These are phyloP conservation scores for Aurelia aurita complex sp. Pacific DNA, from an alignment of 30 jellyfish, hydroid and myxozoan genomes.

Conservation along the genomic window DNA sequence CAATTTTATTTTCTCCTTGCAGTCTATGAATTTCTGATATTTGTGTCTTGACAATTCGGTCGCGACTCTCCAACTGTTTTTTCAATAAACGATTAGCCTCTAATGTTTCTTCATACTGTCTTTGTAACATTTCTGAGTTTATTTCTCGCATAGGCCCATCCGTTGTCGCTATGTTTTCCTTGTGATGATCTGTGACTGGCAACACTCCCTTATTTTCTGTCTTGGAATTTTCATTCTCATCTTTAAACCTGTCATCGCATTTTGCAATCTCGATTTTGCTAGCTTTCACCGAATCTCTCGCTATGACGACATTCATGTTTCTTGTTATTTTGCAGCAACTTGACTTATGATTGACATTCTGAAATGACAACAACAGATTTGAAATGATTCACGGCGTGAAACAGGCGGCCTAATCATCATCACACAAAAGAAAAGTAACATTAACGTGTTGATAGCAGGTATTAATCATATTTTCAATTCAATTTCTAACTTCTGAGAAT, in stretches of 20 bases:
- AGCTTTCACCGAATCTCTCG: slow-evolving; percentile 54
- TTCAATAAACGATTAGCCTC: slow-evolving; percentile 33
- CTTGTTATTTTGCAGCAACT: neutral
- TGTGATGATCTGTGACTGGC: slow-evolving; percentile 4
- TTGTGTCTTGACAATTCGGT: slow-evolving; percentile 36
- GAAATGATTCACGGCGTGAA: too few species aligned
- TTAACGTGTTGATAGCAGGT: too few species aligned
- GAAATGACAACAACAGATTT: neutral
- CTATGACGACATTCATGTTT: slow-evolving; percentile 48
- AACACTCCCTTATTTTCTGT: neutral
- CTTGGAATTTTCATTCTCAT: neutral
- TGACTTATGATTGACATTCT: neutral
- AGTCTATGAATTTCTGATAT: slow-evolving; percentile 60
- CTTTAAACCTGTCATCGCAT: neutral
- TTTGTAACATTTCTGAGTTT: neutral
- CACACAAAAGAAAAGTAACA: too few species aligned
- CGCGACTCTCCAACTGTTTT: slow-evolving; percentile 57
- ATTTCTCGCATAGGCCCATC: slow-evolving; percentile 47
- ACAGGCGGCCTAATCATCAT: too few species aligned
- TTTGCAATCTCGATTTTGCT: slow-evolving; percentile 24
- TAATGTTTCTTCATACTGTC: slow-evolving; percentile 13
- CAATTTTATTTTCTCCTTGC: slow-evolving; percentile 30
- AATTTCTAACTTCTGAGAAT: too few species aligned
- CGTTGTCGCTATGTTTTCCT: slow-evolving; percentile 10
- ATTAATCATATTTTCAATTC: too few species aligned